Conservation (phyloP, 2,888 invertebrate species). For the Hartigia nigra region DNA sequence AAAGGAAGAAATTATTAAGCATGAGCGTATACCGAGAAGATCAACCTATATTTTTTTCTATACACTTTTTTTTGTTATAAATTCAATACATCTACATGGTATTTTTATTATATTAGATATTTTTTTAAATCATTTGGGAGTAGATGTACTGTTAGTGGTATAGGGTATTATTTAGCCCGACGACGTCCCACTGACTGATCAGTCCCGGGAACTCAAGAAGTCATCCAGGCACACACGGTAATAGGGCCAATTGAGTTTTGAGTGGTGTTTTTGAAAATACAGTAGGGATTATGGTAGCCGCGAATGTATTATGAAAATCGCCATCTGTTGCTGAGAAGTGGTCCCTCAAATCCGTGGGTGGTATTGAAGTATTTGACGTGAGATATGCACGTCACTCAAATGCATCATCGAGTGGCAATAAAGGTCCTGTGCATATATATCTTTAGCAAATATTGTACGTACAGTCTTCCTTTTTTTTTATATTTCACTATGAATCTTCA, state of each 20-base stretch:
- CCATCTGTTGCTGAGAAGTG: slow-evolving; percentile 23
- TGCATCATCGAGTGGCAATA: slow-evolving; percentile 25
- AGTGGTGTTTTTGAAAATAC: not conserved
- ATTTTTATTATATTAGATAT: not conserved
- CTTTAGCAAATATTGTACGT: slow-evolving; percentile 5
- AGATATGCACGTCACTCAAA: slow-evolving; percentile 23
- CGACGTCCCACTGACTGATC: not conserved
- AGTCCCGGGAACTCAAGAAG: not conserved
- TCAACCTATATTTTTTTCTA: not conserved
- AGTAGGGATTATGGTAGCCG: not conserved
- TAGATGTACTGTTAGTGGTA: not conserved
- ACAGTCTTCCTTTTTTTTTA: not conserved
- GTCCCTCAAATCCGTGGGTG: slow-evolving; percentile 16
- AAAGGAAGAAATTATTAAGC: not conserved
- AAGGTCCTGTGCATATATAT: slow-evolving; percentile 19
- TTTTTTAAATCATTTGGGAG: not conserved
- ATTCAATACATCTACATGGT: not conserved
- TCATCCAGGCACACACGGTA: not conserved
- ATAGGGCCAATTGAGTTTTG: not conserved
- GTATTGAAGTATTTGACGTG: slow-evolving; percentile 25
- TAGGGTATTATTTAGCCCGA: not conserved
- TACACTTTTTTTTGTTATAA: not conserved
- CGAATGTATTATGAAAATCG: slow-evolving; percentile 13
- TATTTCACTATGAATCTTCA: not conserved
- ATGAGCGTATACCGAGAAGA: not conserved